These are phyloP conservation scores for Cotesia typhae DNA, from an alignment of 1,140 invertebrate species.

Conservation along the genomic window DNA sequence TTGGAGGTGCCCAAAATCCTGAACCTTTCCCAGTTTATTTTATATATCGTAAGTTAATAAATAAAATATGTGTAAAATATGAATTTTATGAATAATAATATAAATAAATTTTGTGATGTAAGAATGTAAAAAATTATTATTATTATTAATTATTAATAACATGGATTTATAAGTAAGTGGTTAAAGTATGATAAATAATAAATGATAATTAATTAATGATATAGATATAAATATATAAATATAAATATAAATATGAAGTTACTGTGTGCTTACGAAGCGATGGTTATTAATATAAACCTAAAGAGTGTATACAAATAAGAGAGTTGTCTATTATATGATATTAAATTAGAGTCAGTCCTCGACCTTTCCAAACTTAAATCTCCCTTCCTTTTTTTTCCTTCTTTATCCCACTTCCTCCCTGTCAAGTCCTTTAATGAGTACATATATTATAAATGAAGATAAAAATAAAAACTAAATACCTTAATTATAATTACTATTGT, in stretches of 20 bases:
- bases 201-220: constrained; percentile 33
- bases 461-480: constrained; percentile 57
- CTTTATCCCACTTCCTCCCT: background rate
- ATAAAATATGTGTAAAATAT: too few relatives aligned
- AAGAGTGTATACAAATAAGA: constrained; percentile 13
- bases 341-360: constrained; percentile 34
- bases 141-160: constrained; percentile 31
- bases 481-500: constrained; percentile 65
- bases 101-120: constrained; percentile 55
- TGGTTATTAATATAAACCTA: constrained; percentile 16
- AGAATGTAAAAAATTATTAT: constrained; percentile 57
- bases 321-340: constrained; percentile 42
- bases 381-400: background rate
- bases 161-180: background rate
- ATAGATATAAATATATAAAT: constrained; percentile 42
- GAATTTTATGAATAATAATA: too few relatives aligned
- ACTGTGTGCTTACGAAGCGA: constrained; percentile 7
- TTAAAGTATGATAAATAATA: constrained; percentile 10
- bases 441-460: constrained; percentile 55
- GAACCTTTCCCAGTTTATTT: constrained; percentile 41
- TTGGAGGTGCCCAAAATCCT: too few relatives aligned
- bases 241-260: too few relatives aligned
- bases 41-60: constrained; percentile 55
- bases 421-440: constrained; percentile 45
- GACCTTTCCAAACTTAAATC: constrained; percentile 26